A percentile compares a stretch with the other conserved stretches of the same genome.
phyloP scores from a whole-genome alignment of 1,140 invertebrate species.

The Vollenhovia emeryi region DNA sequence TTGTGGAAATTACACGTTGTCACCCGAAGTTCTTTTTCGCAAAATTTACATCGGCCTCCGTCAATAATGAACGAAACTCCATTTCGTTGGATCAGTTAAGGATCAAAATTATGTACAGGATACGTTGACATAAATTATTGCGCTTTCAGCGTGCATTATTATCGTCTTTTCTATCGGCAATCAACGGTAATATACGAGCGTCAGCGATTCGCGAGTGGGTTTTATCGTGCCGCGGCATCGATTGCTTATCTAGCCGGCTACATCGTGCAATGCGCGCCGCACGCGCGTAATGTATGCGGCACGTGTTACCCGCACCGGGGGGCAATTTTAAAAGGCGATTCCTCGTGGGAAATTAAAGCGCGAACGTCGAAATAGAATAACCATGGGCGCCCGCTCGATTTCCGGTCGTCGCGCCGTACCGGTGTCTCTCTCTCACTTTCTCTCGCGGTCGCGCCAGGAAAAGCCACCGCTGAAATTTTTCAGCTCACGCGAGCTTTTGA shows the following conservation, averaged over 20 bases:
- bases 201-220: slow-evolving; percentile 36
- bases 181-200: slow-evolving; percentile 33
- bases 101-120: slow-evolving; percentile 30
- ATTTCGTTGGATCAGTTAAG: slow-evolving; percentile 29
- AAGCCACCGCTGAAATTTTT: slow-evolving; percentile 40
- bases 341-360: slow-evolving; percentile 61
- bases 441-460: slow-evolving; percentile 3
- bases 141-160: slow-evolving; percentile 45
- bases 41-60: slow-evolving; percentile 1
- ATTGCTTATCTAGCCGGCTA: slow-evolving; percentile 46
- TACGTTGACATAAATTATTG: slow-evolving; percentile 34
- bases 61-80: neutral
- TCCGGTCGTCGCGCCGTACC: neutral
- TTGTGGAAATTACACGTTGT: neutral
- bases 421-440: neutral
- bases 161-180: slow-evolving; percentile 41
- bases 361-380: slow-evolving; percentile 51
- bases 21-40: neutral
- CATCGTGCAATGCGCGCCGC: slow-evolving; percentile 10
- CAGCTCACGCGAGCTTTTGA: slow-evolving; percentile 58
- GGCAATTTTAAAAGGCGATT: slow-evolving; percentile 53
- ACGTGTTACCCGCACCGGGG: slow-evolving; percentile 42
- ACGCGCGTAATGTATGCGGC: slow-evolving; percentile 50
- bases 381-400: slow-evolving; percentile 36
- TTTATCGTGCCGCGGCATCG: slow-evolving; percentile 52